A percentile compares a stretch with the other conserved stretches of the same genome.
Conservation (phyloP, 37 sponge, comb jelly and placozoan species). For the Petrosia ficiformis region DNA sequence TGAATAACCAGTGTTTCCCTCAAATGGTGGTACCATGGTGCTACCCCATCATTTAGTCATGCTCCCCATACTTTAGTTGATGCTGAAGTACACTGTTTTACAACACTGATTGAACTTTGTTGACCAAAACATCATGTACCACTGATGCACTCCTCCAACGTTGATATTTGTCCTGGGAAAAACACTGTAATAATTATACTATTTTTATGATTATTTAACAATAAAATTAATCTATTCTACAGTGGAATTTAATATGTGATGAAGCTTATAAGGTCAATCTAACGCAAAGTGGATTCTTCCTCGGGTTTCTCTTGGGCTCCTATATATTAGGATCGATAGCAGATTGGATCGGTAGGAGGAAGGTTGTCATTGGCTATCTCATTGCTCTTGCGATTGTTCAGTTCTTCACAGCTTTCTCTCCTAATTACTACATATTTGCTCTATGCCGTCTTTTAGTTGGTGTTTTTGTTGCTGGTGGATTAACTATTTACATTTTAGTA, state of each 20-base stretch:
- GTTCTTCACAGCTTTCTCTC: neutral
- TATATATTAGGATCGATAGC: constrained; percentile 43
- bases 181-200: too few species aligned
- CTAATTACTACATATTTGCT: neutral
- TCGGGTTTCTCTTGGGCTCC: constrained; percentile 44
- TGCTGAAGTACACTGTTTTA: too few species aligned
- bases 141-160: too few species aligned
- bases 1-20: too few species aligned
- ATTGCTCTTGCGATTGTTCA: neutral
- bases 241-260: constrained; percentile 62
- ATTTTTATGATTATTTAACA: too few species aligned
- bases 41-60: too few species aligned
- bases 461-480: neutral
- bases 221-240: neutral
- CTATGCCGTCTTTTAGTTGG: constrained; percentile 1
- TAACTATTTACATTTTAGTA: neutral
- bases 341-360: constrained; percentile 46
- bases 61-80: too few species aligned
- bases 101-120: too few species aligned
- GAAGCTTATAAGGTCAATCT: constrained; percentile 27
- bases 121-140: too few species aligned
- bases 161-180: too few species aligned
- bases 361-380: constrained; percentile 3
- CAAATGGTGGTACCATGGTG: too few species aligned
- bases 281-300: constrained; percentile 53